phyloP scores from a whole-genome alignment of 2,888 invertebrate species.

The Melanchra persicariae region DNA sequence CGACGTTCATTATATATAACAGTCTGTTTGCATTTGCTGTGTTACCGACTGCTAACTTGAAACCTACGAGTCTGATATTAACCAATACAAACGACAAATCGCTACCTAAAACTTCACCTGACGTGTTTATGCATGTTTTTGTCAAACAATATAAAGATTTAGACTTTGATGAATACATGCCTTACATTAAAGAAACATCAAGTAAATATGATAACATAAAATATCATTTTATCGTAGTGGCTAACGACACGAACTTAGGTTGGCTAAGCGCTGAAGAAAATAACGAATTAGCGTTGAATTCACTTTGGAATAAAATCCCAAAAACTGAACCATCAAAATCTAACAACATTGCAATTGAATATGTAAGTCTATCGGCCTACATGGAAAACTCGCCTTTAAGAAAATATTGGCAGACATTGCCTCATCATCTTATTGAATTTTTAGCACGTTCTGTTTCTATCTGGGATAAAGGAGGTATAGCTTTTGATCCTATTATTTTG shows the following conservation, averaged over 20 bases:
- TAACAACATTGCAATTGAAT: constrained; percentile 76
- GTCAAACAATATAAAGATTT: constrained; percentile 71
- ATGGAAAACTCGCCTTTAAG: constrained; percentile 81
- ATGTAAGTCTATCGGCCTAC: constrained; percentile 75
- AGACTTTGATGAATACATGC: constrained; percentile 76
- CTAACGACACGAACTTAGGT: constrained; percentile 77
- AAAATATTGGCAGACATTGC: constrained; percentile 79
- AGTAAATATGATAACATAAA: constrained; percentile 77
- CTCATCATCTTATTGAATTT: constrained; percentile 79
- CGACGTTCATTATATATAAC: constrained; percentile 83
- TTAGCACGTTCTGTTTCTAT: constrained; percentile 80
- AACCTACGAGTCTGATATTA: constrained; percentile 59
- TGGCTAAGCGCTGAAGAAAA: constrained; percentile 75
- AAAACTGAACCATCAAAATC: constrained; percentile 57
- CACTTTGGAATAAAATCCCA: constrained; percentile 73
- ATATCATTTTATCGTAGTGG: constrained; percentile 79
- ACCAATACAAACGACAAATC: constrained; percentile 45
- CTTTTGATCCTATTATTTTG: constrained; percentile 81
- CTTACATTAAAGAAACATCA: constrained; percentile 77
- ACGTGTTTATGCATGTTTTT: constrained; percentile 83
- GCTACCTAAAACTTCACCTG: constrained; percentile 55
- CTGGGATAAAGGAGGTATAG: constrained; percentile 87
- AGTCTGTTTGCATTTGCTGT: constrained; percentile 77
- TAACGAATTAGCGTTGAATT: constrained; percentile 82
- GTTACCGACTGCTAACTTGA: constrained; percentile 69